A percentile compares a stretch with the other conserved stretches of the same genome.
Evolutionary conservation across 1,140 invertebrate genomes (phyloP).

Genomic region (Pseudomyrmex flavicornis): DNA sequence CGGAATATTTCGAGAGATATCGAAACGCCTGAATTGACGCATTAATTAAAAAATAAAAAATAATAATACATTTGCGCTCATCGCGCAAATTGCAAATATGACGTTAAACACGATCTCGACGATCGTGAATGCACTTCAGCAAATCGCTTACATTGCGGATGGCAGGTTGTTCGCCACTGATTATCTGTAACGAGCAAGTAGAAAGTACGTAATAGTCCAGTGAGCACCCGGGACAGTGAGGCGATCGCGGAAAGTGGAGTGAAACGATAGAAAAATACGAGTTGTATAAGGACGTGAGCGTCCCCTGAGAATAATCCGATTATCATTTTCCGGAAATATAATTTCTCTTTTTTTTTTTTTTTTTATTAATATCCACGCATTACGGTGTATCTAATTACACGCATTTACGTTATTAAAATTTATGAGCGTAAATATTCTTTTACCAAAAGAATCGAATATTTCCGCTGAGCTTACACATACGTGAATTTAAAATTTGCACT

Average conservation of each 20-base stretch:
- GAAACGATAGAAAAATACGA: slow-evolving; percentile 46
- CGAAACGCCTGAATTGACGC: background rate
- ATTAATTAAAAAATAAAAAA: slow-evolving; percentile 27
- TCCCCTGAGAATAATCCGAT: slow-evolving; percentile 8
- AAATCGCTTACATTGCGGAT: slow-evolving; percentile 30
- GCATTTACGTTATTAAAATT: slow-evolving; percentile 1
- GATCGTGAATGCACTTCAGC: slow-evolving; percentile 13
- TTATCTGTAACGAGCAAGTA: slow-evolving; percentile 52
- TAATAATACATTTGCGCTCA: too few species aligned
- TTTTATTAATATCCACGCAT: background rate
- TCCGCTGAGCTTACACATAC: too few species aligned
- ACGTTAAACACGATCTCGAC: background rate
- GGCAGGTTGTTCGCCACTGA: slow-evolving; percentile 51
- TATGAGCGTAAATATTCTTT: background rate
- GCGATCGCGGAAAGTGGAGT: slow-evolving; percentile 53
- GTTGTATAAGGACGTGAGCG: slow-evolving; percentile 24
- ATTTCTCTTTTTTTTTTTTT: slow-evolving; percentile 1
- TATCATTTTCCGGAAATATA: background rate
- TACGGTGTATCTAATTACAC: too few species aligned
- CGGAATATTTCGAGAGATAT: background rate
- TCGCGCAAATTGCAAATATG: background rate
- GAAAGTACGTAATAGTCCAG: slow-evolving; percentile 61
- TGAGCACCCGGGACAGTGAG: slow-evolving; percentile 54
- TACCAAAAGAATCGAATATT: background rate
- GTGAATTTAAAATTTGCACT: background rate